A percentile compares a stretch with the other conserved stretches of the same genome.
Evolutionary conservation across 2,113 vertebrate genomes (phyloP).

Genomic region (Carettochelys insculpta): DNA sequence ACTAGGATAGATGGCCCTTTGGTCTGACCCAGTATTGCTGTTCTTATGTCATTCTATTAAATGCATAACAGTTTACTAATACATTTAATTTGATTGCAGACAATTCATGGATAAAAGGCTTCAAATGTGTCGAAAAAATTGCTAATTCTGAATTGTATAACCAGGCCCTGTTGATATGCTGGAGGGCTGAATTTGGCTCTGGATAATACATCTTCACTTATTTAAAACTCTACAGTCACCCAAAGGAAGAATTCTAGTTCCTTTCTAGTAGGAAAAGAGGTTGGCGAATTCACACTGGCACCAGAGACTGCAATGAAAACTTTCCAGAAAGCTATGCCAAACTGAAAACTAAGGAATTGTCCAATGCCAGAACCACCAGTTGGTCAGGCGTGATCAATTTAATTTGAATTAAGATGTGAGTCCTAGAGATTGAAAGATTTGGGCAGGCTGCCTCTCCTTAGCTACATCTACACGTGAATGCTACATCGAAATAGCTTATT

Average conservation of each 20-base stretch:
- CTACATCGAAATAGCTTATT: too few relatives aligned
- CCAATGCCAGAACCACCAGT: too few relatives aligned
- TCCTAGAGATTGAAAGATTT: conserved; percentile 3
- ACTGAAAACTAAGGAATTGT: conserved; percentile 63
- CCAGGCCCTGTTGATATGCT: not conserved
- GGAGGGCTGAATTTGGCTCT: conserved; percentile 19
- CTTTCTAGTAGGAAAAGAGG: not conserved
- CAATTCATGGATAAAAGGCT: not conserved
- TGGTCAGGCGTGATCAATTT: conserved; percentile 38
- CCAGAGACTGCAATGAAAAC: conserved; percentile 38
- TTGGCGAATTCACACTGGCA: not conserved
- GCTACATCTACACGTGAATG: too few relatives aligned
- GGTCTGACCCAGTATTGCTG: too few relatives aligned
- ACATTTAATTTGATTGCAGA: not conserved
- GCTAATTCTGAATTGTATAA: not conserved
- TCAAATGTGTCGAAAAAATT: not conserved
- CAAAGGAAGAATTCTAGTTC: not conserved
- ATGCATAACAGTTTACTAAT: not conserved
- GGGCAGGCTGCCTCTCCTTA: conserved; percentile 8
- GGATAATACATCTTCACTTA: not conserved
- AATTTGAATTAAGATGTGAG: conserved; percentile 29
- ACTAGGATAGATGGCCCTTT: too few relatives aligned
- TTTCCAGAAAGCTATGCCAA: conserved; percentile 22
- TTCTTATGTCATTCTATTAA: too few relatives aligned
- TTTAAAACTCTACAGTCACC: too few relatives aligned